Evolutionary conservation across 2,113 vertebrate species (phyloP).

Genomic region (Percopsis transmontana): DNA sequence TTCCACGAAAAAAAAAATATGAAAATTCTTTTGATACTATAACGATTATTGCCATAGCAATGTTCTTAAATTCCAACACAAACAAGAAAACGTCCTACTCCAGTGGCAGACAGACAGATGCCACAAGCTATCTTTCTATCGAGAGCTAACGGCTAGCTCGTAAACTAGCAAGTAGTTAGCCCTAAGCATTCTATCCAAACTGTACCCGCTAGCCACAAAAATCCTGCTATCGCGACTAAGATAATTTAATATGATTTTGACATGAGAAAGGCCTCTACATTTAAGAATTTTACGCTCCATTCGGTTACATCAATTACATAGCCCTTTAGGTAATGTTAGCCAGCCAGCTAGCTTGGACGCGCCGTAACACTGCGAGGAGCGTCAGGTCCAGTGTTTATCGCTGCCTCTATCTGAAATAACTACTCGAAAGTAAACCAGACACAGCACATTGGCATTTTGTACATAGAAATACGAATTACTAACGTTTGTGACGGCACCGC

Average conservation of each 20-base stretch:
- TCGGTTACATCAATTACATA: background rate
- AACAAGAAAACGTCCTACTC: background rate
- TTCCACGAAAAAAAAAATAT: no score
- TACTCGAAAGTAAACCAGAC: fast-evolving
- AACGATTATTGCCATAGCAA: no score
- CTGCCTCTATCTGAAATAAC: fast-evolving
- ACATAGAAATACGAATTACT: slow-evolving; percentile 50
- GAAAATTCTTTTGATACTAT: no score
- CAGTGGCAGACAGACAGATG: slow-evolving; percentile 26
- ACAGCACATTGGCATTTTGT: background rate
- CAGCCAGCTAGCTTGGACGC: slow-evolving; percentile 29
- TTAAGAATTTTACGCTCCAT: no score
- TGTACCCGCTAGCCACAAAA: no score
- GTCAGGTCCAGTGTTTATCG: background rate
- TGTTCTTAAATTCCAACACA: background rate
- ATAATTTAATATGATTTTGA: no score
- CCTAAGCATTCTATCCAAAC: background rate
- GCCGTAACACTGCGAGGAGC: background rate
- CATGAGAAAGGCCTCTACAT: no score
- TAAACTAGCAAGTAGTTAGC: slow-evolving; percentile 17
- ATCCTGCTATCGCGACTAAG: no score
- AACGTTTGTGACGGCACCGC: slow-evolving; percentile 62
- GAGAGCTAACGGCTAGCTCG: slow-evolving; percentile 36
- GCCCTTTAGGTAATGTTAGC: slow-evolving; percentile 33
- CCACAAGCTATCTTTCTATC: slow-evolving; percentile 35